A percentile compares a stretch with the other conserved stretches of the same genome.
Evolutionary conservation across 2,888 invertebrate genomes (phyloP).

Genomic region (Cephus pulcher): DNA sequence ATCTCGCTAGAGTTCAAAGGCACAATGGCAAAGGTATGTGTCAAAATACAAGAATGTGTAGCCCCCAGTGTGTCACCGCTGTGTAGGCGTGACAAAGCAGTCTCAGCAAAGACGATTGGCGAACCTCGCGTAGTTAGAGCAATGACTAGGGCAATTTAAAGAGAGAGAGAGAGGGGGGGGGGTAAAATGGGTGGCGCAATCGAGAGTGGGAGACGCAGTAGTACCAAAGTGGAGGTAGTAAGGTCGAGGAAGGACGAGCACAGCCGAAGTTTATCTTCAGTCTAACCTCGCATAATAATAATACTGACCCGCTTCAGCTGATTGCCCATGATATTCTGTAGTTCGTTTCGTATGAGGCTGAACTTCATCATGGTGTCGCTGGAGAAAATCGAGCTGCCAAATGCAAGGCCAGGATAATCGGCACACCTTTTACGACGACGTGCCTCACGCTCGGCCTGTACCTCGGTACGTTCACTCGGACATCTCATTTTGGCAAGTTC

Average conservation of each 20-base stretch:
- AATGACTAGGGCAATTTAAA: not conserved
- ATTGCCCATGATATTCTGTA: slow-evolving; percentile 97
- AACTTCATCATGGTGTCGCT: slow-evolving; percentile 99
- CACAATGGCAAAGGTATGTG: not conserved
- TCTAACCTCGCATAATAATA: not conserved
- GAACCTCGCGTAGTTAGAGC: not conserved
- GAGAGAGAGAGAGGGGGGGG: not conserved
- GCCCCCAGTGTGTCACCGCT: not conserved
- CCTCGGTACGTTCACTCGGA: slow-evolving; percentile 89
- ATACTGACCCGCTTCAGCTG: slow-evolving; percentile 94
- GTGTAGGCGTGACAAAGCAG: not conserved
- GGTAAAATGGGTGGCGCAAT: not conserved
- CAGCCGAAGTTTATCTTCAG: not conserved
- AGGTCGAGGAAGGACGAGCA: not conserved
- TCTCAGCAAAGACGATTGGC: not conserved
- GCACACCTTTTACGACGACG: slow-evolving; percentile 83
- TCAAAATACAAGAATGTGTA: not conserved
- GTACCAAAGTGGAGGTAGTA: not conserved
- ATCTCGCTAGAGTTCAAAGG: not conserved
- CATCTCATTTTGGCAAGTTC: slow-evolving; percentile 88
- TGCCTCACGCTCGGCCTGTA: slow-evolving; percentile 86
- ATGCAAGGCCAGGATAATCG: slow-evolving; percentile 92
- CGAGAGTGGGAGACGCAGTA: not conserved
- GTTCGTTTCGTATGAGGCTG: slow-evolving; percentile 94
- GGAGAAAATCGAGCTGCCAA: slow-evolving; percentile 92